A percentile compares a stretch with the other conserved stretches of the same genome.
Conservation (phyloP, 2,797 vertebrate genomes). For the Microchirus variegatus region DNA sequence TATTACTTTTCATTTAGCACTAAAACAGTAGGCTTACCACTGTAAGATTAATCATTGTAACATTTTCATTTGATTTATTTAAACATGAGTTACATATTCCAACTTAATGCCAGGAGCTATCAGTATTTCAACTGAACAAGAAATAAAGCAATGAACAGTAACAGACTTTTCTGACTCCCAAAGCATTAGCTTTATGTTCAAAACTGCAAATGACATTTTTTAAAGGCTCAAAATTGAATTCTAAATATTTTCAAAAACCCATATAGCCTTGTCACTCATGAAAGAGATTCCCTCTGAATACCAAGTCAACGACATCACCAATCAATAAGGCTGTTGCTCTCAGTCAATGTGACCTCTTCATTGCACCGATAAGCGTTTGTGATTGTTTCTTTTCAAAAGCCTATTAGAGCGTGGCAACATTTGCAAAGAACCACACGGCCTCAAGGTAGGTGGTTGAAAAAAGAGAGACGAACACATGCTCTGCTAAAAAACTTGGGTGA, state of each 20-base stretch:
- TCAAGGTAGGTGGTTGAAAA: not conserved
- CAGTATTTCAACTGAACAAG: too few species aligned
- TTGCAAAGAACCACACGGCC: slow-evolving; percentile 14
- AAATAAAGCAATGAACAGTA: too few species aligned
- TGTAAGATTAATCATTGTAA: too few species aligned
- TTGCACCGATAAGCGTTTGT: slow-evolving; percentile 1
- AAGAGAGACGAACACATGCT: not conserved
- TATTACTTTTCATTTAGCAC: too few species aligned
- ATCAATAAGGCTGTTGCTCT: slow-evolving; percentile 23
- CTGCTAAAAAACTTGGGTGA: not conserved
- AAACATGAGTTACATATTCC: too few species aligned
- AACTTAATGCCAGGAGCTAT: too few species aligned
- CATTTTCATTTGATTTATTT: too few species aligned
- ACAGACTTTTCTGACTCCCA: too few species aligned
- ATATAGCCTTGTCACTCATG: not conserved
- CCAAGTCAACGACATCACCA: slow-evolving; percentile 8
- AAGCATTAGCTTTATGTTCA: too few species aligned
- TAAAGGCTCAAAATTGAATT: slow-evolving; percentile 6
- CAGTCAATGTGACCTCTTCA: slow-evolving; percentile 20
- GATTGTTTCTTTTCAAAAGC: slow-evolving; percentile 12
- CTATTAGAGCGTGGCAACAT: slow-evolving; percentile 10
- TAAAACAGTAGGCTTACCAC: too few species aligned
- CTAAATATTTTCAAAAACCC: slow-evolving; percentile 1
- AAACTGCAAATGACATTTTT: slow-evolving; percentile 5
- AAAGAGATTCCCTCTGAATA: slow-evolving; percentile 24